These are phyloP conservation scores for Halcyon leucocephala DNA, from an alignment of 2,797 vertebrate species.

Conservation along the genomic window DNA sequence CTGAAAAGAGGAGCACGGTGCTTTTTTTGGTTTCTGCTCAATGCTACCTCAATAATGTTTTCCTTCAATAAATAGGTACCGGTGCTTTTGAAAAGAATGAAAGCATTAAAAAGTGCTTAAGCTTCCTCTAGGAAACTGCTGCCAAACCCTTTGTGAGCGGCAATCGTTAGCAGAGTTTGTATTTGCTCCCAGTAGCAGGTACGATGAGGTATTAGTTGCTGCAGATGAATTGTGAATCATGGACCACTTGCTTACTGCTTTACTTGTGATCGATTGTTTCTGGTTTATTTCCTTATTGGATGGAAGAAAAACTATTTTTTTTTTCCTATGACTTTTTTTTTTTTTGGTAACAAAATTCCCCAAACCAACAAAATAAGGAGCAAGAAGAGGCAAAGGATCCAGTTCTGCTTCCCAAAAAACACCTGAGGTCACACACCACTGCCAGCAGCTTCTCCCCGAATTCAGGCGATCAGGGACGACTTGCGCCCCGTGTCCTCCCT, in stretches of 20 bases:
- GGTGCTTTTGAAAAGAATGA: constrained; percentile 54
- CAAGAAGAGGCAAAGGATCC: constrained; percentile 59
- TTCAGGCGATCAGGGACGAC: constrained; percentile 73
- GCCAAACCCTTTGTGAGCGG: neutral
- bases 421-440: constrained; percentile 55
- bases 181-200: constrained; percentile 52
- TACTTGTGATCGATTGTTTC: constrained; percentile 24
- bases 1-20: constrained; percentile 26
- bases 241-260: constrained; percentile 38
- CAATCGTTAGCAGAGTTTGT: constrained; percentile 24
- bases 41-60: constrained; percentile 40
- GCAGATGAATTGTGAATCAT: constrained; percentile 65
- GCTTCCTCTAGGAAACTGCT: constrained; percentile 52
- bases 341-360: constrained; percentile 53
- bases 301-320: neutral
- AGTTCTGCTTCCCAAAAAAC: constrained; percentile 30
- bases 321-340: neutral
- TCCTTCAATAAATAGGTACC: constrained; percentile 66
- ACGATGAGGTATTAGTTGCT: constrained; percentile 49
- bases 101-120: constrained; percentile 54
- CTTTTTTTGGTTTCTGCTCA: constrained; percentile 64
- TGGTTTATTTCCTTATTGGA: constrained; percentile 36
- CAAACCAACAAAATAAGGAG: constrained; percentile 61
- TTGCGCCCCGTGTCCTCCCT: constrained; percentile 89
- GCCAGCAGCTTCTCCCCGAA: constrained; percentile 29